Percentiles rank a stretch among this genome's conserved stretches.
These are phyloP conservation scores for Todus mexicanus DNA, from an alignment of 2,797 vertebrate genomes.

Conservation along the genomic window DNA sequence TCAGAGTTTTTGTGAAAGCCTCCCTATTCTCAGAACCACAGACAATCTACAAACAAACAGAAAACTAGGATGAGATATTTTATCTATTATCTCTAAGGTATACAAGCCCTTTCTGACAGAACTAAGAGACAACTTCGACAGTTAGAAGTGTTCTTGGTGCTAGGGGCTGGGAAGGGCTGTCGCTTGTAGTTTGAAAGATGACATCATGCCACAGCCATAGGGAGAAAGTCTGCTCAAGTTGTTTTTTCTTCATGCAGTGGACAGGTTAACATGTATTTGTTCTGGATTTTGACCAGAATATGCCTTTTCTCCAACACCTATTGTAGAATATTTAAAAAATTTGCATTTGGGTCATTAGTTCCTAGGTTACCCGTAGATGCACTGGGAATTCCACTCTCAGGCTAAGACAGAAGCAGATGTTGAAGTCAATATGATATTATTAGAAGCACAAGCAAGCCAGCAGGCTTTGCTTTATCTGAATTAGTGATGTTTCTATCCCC, in stretches of 20 bases:
- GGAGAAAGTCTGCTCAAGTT: neutral
- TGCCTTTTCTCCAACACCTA: neutral
- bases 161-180: neutral
- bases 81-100: neutral
- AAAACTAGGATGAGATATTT: neutral
- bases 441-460: neutral
- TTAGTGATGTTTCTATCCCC: neutral
- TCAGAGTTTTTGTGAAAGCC: neutral
- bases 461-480: neutral
- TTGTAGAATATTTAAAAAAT: neutral
- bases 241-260: neutral
- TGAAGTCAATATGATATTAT: neutral
- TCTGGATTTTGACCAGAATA: neutral
- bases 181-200: neutral
- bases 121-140: neutral
- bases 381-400: neutral
- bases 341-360: neutral
- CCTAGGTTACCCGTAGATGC: neutral
- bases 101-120: neutral
- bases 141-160: neutral
- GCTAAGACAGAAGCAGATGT: neutral
- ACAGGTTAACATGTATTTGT: fast-evolving
- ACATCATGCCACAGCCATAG: neutral
- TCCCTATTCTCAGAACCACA: neutral
- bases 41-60: neutral